Base-by-base conservation (phyloP, 1,140 invertebrate genomes). In the Thaumetopoea pityocampa region DNA sequence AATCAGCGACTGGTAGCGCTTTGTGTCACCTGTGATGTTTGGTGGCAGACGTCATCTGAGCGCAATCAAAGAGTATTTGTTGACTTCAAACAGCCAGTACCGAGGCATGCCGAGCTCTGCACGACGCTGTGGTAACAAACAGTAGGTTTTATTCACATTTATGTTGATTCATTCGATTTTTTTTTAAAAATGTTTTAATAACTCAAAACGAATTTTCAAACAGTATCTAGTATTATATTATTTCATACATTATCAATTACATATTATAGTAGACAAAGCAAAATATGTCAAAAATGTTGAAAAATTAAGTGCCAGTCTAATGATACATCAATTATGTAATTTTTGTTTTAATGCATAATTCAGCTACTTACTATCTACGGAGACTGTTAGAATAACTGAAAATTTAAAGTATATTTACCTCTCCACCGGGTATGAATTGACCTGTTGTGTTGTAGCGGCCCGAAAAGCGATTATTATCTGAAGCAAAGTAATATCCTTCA, bases 371-470 rank as follows among this genome's bases (percentile, higher is more conserved):
- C n/a, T n/a, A n/a, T n/a, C n/a, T n/a, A n/a, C n/a, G n/a, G n/a
- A n/a, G n/a, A n/a, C n/a, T n/a, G n/a, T n/a, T n/a, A n/a, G n/a
- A n/a, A n/a, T n/a, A n/a, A n/a, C n/a, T n/a, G n/a, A n/a, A n/a
- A n/a, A n/a, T n/a, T 24, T 5, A 24, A 24, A 8, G 3, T 33
- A 34, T 38, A 46, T 22, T 71, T 63, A 85, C 81, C 64, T 72
- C 65, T 26, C 44, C 55, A 4, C 63, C 57, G 5, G 74, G 40
- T 4, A 83, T 65, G 42, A 80, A 83, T 7, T 67, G 63, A 5
- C 79, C 73, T 0, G 68, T 41, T 1, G 49, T 69, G 40, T 78
- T 81, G 50, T 63, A 80, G 14, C 79, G 66, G 0, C 61, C 57
- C 0, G 67, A 51, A 8, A 52, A 46, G 17, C 65, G 61, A 4